Base-by-base conservation (phyloP, 2,888 invertebrate species). In the Chaitophorus viminalis region DNA sequence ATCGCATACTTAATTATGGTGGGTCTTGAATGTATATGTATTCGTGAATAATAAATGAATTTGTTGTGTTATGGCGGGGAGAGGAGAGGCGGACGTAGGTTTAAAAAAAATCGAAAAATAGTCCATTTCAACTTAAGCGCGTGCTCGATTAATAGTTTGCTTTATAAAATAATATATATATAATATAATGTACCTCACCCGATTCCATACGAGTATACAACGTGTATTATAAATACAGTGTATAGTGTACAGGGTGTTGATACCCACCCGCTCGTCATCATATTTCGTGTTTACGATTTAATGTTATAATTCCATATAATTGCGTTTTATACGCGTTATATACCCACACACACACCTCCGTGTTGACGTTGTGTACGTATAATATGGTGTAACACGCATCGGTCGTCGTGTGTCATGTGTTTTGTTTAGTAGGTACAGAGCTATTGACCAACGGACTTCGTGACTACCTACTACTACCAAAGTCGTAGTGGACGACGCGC, bases 31-130 rank as follows among this genome's bases (percentile, higher is more conserved):
- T 68, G 29, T 29, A 65, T 65, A n/a, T 29, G 9, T 31, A 70
- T 25, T 46, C 46, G 21, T 76, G 75, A 84, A 84, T 84, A 84
- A 84, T 84, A 68, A 68, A 84, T 76, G 54, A 72, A 82, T 54
- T 79, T 79, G 17, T 70, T 29, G 14, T 70, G 8, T n/a, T 29
- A 1, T 25, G 25, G 60, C 25, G 70, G 31, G 2, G 14, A 14
- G 14, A 14, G 68, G 11, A 11, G 29, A n/a, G 29, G 3, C 6
- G 8, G 14, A 3, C 11, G 46, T 46, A 46, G 46, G 46, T 46
- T 46, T 21, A 3, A 60, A 70, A 70, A 29, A 29, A 29, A 68
- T n/a, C n/a, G 29, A 68, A 68, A 68, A 68, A n/a, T 2, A 11
- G 68, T 68, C 29, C 31, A 1, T 29, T 14, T 0, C 52, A 21